Evolutionary conservation across 2,797 vertebrate species (phyloP).

Genomic region (Spondyliosoma cantharus): DNA sequence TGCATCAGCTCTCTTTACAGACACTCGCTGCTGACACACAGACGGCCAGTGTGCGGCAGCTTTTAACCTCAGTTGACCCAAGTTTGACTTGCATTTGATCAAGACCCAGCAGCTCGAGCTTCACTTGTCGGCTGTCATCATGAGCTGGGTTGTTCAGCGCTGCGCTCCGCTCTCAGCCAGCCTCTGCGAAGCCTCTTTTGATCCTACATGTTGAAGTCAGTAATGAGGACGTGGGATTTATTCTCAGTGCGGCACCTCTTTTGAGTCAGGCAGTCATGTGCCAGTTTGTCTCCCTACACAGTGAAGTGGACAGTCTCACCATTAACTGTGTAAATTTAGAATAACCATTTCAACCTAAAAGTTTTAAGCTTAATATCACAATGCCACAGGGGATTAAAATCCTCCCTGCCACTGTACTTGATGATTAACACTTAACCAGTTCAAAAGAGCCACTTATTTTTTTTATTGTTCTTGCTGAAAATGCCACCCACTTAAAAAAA

Average conservation of each 20-base stretch:
- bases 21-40: conserved; percentile 34
- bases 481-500: conserved; percentile 39
- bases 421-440: conserved; percentile 15
- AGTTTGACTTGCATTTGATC: conserved; percentile 50
- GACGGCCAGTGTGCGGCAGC: conserved; percentile 40
- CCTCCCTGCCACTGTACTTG: not conserved
- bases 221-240: conserved; percentile 62
- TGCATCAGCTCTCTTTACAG: conserved; percentile 43
- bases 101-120: conserved; percentile 33
- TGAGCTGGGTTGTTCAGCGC: conserved; percentile 24
- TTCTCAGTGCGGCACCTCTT: conserved; percentile 42
- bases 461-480: conserved; percentile 36
- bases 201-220: conserved; percentile 52
- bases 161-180: conserved; percentile 36
- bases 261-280: conserved; percentile 50
- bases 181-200: conserved; percentile 56
- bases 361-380: conserved; percentile 14
- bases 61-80: conserved; percentile 56
- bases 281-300: conserved; percentile 36
- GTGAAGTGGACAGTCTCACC: conserved; percentile 43
- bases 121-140: conserved; percentile 48
- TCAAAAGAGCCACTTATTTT: not conserved
- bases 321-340: conserved; percentile 32
- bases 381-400: conserved; percentile 10
- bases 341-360: not conserved